Evolutionary conservation across 2,797 vertebrate genomes (phyloP).

Genomic region (Dicrostonyx torquatus): DNA sequence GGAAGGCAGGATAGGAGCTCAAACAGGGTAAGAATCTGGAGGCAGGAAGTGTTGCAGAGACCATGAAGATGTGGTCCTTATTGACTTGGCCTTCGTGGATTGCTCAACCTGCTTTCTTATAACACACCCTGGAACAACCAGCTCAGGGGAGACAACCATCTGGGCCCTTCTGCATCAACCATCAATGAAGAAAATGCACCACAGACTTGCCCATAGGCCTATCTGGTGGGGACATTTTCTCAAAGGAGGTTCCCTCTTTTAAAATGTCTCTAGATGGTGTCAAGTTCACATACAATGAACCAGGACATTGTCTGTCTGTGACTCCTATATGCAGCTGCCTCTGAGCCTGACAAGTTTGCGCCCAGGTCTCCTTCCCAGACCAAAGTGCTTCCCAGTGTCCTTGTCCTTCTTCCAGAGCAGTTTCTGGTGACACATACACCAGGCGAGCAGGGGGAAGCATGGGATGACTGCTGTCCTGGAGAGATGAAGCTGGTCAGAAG

Average conservation of each 20-base stretch:
- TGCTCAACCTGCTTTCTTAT: background rate
- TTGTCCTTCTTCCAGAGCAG: background rate
- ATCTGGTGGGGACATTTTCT: background rate
- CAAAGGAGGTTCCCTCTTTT: background rate
- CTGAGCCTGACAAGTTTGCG: background rate
- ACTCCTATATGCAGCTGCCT: background rate
- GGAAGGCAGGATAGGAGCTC: background rate
- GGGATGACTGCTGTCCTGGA: background rate
- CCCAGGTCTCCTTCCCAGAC: background rate
- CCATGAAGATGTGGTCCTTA: background rate
- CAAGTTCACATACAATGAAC: background rate
- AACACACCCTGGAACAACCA: background rate
- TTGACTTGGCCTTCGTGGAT: background rate
- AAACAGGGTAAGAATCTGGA: background rate
- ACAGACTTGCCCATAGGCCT: background rate
- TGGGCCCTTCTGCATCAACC: background rate
- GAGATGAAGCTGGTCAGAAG: conserved; percentile 7
- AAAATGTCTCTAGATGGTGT: background rate
- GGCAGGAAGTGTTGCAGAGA: background rate
- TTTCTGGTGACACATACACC: background rate
- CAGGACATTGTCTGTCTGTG: background rate
- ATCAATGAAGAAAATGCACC: background rate
- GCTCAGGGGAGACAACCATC: background rate
- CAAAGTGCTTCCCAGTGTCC: background rate
- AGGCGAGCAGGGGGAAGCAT: background rate